phyloP scores from a whole-genome alignment of 1,140 invertebrate genomes.

The Pseudomyrmex flavicornis region DNA sequence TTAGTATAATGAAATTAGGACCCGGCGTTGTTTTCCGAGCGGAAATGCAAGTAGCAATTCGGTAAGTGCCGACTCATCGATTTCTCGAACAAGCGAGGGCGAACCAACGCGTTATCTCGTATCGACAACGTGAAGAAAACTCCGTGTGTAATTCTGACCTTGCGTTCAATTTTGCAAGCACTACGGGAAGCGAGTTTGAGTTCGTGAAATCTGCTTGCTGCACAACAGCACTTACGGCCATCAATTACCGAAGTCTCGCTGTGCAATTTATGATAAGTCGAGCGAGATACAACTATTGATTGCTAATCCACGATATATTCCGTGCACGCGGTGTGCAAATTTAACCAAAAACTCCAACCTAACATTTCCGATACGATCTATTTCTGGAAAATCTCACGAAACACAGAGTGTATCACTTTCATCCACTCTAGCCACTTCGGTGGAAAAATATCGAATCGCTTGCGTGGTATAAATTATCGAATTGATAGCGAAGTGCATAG shows the following conservation, averaged over 20 bases:
- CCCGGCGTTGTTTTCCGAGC: conserved; percentile 32
- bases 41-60: conserved; percentile 55
- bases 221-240: conserved; percentile 18
- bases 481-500: background rate
- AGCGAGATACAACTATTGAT: conserved; percentile 3
- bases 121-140: conserved; percentile 59
- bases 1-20: conserved; percentile 59
- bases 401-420: too few species aligned
- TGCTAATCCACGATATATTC: conserved; percentile 27
- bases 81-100: conserved; percentile 32
- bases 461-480: conserved; percentile 13
- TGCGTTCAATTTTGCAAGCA: conserved; percentile 41
- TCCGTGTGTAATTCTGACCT: background rate
- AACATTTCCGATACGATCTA: too few species aligned
- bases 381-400: too few species aligned
- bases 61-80: conserved; percentile 62
- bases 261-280: conserved; percentile 17
- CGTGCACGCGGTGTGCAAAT: background rate
- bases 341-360: conserved; percentile 1
- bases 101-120: conserved; percentile 24
- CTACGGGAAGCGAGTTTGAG: background rate
- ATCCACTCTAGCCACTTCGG: background rate
- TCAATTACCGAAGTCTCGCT: conserved; percentile 26
- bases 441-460: conserved; percentile 10
- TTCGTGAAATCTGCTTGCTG: conserved; percentile 34